phyloP scores from a whole-genome alignment of 2,113 vertebrate genomes.

The Silurus asotus region DNA sequence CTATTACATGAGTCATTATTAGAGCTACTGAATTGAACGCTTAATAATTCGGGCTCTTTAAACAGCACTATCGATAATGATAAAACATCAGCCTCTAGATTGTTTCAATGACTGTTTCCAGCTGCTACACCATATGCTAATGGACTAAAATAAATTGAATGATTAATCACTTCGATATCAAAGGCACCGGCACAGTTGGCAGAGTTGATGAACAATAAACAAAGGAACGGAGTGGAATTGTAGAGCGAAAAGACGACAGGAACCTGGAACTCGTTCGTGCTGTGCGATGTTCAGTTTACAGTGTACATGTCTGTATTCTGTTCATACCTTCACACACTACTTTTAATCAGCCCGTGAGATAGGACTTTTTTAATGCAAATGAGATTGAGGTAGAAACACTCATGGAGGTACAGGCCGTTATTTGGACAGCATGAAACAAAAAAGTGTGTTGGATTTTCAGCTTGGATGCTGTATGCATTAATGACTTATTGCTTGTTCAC shows the following conservation, averaged over 20 bases:
- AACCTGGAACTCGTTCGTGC: background rate
- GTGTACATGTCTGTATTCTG: background rate
- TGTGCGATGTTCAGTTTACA: background rate
- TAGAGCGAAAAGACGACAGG: background rate
- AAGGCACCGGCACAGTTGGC: background rate
- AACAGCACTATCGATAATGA: background rate
- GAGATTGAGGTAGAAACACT: background rate
- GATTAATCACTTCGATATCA: conserved; percentile 11
- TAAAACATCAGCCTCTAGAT: background rate
- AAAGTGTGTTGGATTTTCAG: background rate
- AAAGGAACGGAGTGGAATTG: background rate
- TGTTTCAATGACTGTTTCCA: background rate
- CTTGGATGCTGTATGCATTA: background rate
- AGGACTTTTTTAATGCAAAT: background rate
- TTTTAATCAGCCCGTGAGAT: background rate
- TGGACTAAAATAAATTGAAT: conserved; percentile 17
- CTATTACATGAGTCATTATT: background rate
- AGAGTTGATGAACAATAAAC: background rate
- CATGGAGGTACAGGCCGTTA: background rate
- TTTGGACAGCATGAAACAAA: background rate
- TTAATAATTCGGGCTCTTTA: background rate
- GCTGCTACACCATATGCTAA: conserved; percentile 3
- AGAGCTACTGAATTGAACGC: conserved; percentile 11
- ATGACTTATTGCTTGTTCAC: background rate
- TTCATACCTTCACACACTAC: background rate